Evolutionary conservation across 2,113 vertebrate genomes (phyloP).

Genomic region (Menura novaehollandiae): DNA sequence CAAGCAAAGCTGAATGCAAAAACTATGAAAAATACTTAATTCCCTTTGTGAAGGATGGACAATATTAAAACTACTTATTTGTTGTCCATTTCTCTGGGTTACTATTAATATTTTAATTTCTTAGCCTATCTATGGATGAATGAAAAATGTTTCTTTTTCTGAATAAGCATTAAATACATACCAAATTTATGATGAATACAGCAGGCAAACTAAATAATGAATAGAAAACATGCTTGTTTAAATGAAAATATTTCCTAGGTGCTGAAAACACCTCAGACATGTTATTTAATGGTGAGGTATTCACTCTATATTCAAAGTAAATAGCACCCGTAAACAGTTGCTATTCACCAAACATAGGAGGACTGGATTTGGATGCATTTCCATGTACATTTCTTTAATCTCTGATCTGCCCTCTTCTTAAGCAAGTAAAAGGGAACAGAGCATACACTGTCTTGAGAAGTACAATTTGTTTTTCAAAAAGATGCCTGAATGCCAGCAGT

Average conservation of each 20-base stretch:
- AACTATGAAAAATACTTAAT: background rate
- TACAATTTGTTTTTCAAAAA: background rate
- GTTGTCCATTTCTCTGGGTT: background rate
- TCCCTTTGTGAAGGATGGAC: background rate
- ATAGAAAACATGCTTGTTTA: background rate
- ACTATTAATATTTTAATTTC: background rate
- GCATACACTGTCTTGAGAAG: background rate
- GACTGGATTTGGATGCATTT: conserved; percentile 11
- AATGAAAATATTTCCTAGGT: background rate
- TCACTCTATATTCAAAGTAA: conserved; percentile 21
- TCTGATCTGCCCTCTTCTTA: background rate
- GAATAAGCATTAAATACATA: background rate
- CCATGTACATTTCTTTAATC: background rate
- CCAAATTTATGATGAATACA: background rate
- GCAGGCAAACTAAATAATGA: background rate
- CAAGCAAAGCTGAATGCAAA: background rate
- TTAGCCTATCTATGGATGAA: background rate
- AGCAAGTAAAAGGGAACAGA: background rate
- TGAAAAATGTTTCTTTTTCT: background rate
- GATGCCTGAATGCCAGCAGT: background rate
- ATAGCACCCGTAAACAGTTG: conserved; percentile 20
- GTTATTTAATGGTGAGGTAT: background rate
- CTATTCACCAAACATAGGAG: conserved; percentile 25
- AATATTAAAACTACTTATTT: background rate
- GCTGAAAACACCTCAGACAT: background rate